phyloP scores from a whole-genome alignment of 2,797 vertebrate species.

The Luscinia luscinia region DNA sequence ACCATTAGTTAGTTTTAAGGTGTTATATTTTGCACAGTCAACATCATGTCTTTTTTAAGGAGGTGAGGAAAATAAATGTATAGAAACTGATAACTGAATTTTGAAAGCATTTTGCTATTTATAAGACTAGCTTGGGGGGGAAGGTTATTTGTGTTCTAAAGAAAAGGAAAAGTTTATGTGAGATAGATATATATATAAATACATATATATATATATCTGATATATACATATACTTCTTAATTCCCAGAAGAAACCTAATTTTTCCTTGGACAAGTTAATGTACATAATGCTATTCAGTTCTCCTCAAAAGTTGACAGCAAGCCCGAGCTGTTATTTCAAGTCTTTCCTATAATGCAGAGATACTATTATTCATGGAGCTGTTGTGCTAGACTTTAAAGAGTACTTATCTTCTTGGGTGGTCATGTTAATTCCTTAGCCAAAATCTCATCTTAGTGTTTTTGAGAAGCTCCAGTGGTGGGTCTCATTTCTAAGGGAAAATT shows the following conservation, averaged over 20 bases:
- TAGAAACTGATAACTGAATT: not conserved
- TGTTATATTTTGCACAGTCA: not conserved
- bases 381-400: not conserved
- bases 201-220: too few species aligned
- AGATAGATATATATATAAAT: not conserved
- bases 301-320: not conserved
- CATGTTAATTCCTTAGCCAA: not conserved
- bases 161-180: not conserved
- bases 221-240: not conserved
- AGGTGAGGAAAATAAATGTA: not conserved
- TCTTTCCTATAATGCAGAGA: not conserved
- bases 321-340: not conserved
- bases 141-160: not conserved
- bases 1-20: constrained; percentile 3
- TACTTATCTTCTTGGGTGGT: not conserved
- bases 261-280: not conserved
- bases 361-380: not conserved
- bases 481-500: not conserved
- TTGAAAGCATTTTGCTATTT: not conserved
- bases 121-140: accelerated
- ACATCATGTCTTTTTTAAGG: not conserved
- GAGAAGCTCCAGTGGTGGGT: not conserved
- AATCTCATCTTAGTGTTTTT: not conserved
- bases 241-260: not conserved
- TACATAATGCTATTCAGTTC: not conserved